Evolutionary conservation across 2,888 invertebrate genomes (phyloP).

Genomic region (Parthenolecanium corni): DNA sequence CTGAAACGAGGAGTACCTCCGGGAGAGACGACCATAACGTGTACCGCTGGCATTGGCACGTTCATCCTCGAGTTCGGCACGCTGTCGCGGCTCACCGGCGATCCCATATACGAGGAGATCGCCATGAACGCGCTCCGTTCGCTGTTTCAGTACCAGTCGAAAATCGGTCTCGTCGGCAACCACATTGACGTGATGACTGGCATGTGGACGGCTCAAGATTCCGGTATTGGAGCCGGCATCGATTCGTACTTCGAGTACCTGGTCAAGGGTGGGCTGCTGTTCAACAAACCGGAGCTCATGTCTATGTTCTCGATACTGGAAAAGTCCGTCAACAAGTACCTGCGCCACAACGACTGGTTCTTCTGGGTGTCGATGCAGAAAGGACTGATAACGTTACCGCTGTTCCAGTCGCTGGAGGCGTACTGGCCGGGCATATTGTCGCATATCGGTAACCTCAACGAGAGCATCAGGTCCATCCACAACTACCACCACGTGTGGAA

Average conservation of each 20-base stretch:
- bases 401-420: conserved; percentile 97
- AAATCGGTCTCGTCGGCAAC: conserved; percentile 83
- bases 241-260: conserved; percentile 98
- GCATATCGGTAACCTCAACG: conserved; percentile 62
- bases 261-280: conserved; percentile 85
- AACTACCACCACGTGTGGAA: conserved; percentile 96
- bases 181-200: conserved; percentile 92
- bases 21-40: conserved; percentile 91
- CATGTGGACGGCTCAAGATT: conserved; percentile 93
- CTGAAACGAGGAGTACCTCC: conserved; percentile 80
- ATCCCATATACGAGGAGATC: conserved; percentile 87
- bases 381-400: conserved; percentile 86
- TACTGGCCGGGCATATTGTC: conserved; percentile 96
- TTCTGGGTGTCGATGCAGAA: conserved; percentile 98
- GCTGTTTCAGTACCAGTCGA: conserved; percentile 30
- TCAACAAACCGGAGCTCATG: conserved; percentile 81
- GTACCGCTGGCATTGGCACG: conserved; percentile 96
- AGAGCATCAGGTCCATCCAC: conserved; percentile 83
- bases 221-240: conserved; percentile 92
- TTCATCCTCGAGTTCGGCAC: conserved; percentile 95
- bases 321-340: conserved; percentile 61
- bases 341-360: conserved; percentile 95
- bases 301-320: conserved; percentile 77
- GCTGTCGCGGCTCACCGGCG: conserved; percentile 81
- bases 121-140: conserved; percentile 81